Evolutionary conservation across 2,113 vertebrate genomes (phyloP).

Genomic region (Malurus cyaneus): DNA sequence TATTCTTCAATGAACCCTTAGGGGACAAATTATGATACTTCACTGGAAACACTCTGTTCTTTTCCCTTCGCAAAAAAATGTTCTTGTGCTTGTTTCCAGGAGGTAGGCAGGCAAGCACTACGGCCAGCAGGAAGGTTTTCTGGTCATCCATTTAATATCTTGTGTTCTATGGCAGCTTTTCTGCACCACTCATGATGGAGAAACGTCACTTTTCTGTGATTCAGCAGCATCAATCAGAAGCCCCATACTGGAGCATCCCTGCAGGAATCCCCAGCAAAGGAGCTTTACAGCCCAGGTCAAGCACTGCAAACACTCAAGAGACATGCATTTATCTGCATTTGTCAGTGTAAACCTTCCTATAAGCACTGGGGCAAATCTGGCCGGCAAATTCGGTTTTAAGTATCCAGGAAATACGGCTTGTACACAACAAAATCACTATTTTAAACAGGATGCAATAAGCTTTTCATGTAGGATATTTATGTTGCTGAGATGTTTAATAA

Average conservation of each 20-base stretch:
- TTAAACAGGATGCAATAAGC: slow-evolving; percentile 31
- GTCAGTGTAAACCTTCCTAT: background rate
- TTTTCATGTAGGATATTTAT: slow-evolving; percentile 14
- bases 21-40: slow-evolving; percentile 48
- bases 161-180: background rate
- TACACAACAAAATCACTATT: slow-evolving; percentile 6
- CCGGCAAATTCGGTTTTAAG: background rate
- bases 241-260: background rate
- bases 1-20: slow-evolving; percentile 40
- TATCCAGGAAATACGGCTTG: background rate
- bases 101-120: background rate
- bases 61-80: slow-evolving; percentile 21
- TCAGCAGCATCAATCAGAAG: background rate
- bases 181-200: background rate
- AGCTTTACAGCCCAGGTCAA: background rate
- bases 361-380: background rate
- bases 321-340: background rate
- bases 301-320: background rate
- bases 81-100: slow-evolving; percentile 42
- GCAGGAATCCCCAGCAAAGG: background rate
- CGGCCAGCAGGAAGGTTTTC: background rate
- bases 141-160: background rate
- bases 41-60: slow-evolving; percentile 49
- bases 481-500: background rate
- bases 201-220: background rate